A percentile compares a stretch with the other conserved stretches of the same genome.
phyloP scores from a whole-genome alignment of 2,888 invertebrate genomes.

The Calliphora vomitoria region DNA sequence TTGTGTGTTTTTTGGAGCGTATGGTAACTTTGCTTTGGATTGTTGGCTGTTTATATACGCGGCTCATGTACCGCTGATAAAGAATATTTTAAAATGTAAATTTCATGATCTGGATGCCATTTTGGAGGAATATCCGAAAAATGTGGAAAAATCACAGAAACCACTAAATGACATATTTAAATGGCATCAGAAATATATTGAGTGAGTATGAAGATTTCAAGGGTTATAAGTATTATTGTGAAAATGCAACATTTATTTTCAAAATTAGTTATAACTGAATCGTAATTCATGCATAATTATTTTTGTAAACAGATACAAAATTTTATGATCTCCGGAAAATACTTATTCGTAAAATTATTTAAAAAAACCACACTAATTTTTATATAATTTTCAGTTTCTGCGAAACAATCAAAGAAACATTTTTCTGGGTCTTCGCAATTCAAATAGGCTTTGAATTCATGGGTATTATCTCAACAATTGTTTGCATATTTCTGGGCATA shows the following conservation, averaged over 20 bases:
- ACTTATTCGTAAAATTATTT: background rate
- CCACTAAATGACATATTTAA: constrained; percentile 49
- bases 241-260: no score
- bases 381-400: constrained; percentile 4
- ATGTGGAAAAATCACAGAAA: background rate
- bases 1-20: constrained; percentile 2
- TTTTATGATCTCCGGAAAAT: no score
- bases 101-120: constrained; percentile 53
- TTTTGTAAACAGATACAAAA: no score
- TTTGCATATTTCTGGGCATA: constrained; percentile 39
- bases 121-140: background rate
- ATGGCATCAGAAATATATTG: constrained; percentile 62
- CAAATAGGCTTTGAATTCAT: constrained; percentile 28
- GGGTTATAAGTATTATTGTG: no score
- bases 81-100: constrained; percentile 61
- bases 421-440: constrained; percentile 37
- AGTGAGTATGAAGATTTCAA: constrained; percentile 53
- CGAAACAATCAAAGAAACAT: background rate
- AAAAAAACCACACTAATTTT: no score
- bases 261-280: no score
- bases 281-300: no score
- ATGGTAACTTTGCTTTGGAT: constrained; percentile 54
- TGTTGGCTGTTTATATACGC: constrained; percentile 32
- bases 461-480: constrained; percentile 27
- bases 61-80: constrained; percentile 51